Conservation (phyloP, 2,888 invertebrate species). For the Sinotaia quadrata region DNA sequence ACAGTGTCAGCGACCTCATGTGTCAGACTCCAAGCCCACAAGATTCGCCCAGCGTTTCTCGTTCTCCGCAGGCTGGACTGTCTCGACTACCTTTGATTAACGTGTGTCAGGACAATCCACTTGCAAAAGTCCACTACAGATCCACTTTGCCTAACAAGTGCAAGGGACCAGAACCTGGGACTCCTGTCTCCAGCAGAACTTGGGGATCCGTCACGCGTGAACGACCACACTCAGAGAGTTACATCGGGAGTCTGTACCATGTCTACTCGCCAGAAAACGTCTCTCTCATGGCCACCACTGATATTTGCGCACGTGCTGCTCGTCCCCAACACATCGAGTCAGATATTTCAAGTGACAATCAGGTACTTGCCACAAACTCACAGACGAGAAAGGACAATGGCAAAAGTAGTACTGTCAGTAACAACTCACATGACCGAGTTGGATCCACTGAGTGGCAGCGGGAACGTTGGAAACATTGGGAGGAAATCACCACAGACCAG, state of each 20-base stretch:
- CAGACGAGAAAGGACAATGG: conserved; percentile 8
- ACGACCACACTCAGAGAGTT: conserved; percentile 57
- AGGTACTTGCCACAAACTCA: background rate
- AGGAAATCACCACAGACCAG: conserved; percentile 56
- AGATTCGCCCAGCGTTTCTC: conserved; percentile 13
- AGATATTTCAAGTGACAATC: conserved; percentile 10
- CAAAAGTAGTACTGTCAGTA: too few relatives aligned
- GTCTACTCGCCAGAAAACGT: conserved; percentile 43
- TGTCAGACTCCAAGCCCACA: conserved; percentile 37
- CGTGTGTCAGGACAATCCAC: conserved; percentile 48
- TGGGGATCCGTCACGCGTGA: conserved; percentile 28
- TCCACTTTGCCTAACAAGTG: too few relatives aligned
- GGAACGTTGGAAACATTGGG: conserved; percentile 67
- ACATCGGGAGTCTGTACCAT: conserved; percentile 54
- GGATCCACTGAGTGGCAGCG: conserved; percentile 61
- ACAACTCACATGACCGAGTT: conserved; percentile 37
- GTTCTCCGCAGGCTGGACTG: background rate
- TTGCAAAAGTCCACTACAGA: conserved; percentile 46
- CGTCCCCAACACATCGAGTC: conserved; percentile 45
- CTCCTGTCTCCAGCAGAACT: background rate
- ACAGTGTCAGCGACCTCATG: conserved; percentile 11
- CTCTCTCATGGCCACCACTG: conserved; percentile 22
- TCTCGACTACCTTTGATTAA: conserved; percentile 43
- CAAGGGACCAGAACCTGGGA: too few relatives aligned
- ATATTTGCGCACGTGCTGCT: conserved; percentile 41